Conservation (phyloP, 1,140 invertebrate species). For the Berghia stephanieae region DNA sequence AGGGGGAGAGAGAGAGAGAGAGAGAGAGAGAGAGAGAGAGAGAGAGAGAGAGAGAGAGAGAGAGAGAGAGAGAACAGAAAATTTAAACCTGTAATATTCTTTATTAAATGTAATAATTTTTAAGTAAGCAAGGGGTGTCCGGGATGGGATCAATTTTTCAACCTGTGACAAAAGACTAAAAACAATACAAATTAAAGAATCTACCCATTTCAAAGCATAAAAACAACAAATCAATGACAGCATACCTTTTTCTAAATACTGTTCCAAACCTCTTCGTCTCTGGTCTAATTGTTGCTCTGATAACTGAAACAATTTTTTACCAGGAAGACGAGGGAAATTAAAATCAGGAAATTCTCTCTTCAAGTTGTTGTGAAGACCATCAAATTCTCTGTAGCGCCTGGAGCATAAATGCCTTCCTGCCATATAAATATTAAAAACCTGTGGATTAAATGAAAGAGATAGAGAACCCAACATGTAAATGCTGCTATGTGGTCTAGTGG, state of each 20-base stretch:
- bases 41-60: too few species aligned
- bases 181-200: neutral
- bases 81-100: too few species aligned
- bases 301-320: conserved; percentile 96
- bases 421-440: conserved; percentile 98
- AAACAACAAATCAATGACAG: neutral
- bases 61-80: too few species aligned
- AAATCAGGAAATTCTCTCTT: conserved; percentile 98
- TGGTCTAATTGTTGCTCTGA: conserved; percentile 97
- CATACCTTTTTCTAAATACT: conserved; percentile 90
- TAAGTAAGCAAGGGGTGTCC: too few species aligned
- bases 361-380: conserved; percentile 85
- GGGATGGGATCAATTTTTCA: too few species aligned
- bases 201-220: neutral
- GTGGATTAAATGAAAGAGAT: conserved; percentile 37
- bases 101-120: too few species aligned
- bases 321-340: conserved; percentile 96
- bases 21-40: too few species aligned
- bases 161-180: too few species aligned
- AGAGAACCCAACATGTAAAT: too few species aligned
- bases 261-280: conserved; percentile 90
- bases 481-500: too few species aligned
- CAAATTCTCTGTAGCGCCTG: conserved; percentile 93
- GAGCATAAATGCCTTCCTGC: conserved; percentile 97
- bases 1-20: too few species aligned